Evolutionary conservation across 2,888 invertebrate species (phyloP), one percentile per base, ranked within the genome.

Genomic region (Pheosia tremula): DNA sequence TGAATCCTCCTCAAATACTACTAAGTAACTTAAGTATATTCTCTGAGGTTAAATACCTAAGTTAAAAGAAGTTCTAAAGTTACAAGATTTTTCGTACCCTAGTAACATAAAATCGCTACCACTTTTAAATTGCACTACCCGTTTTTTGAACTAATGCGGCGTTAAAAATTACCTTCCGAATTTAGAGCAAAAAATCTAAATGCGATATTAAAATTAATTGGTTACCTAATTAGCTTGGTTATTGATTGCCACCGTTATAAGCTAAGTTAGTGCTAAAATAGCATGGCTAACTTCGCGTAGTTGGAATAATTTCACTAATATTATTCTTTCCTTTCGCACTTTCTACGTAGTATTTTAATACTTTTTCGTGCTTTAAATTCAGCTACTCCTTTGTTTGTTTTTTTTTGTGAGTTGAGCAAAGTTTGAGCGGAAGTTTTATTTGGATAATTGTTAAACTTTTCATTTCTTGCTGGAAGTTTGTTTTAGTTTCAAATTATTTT

Each of bases 121-220:
- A 53, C 67, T 63, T 60, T 36, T 63, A 0, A 41, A 43, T 74
- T 77, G 39, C 5, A 61, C 68, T 63, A 59, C 39, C 36, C 10
- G 37, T n/a, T 5, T 11, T 47, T 45, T 11, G 8, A 57, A 49
- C 64, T 78, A 80, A 80, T 74, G 72, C 66, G 67, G 63, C 62
- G 75, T 78, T 68, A 68, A 67, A 72, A 80, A 77, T 69, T 69
- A 70, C 68, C 67, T 76, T 74, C 78, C 77, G 79, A 82, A 84
- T 84, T 82, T 74, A 75, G 71, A 77, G 73, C 70, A 74, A 80
- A 80, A 80, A 83, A 81, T 72, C 75, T 78, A 82, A 84, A 84
- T 82, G 85, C 81, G 84, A 81, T 83, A 84, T 85, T 86, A 83
- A 84, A 85, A 84, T 79, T 77, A 85, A 86, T 82, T 80, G 82